Evolutionary conservation across 1,140 invertebrate genomes (phyloP).

Genomic region (Drosophila asahinai): DNA sequence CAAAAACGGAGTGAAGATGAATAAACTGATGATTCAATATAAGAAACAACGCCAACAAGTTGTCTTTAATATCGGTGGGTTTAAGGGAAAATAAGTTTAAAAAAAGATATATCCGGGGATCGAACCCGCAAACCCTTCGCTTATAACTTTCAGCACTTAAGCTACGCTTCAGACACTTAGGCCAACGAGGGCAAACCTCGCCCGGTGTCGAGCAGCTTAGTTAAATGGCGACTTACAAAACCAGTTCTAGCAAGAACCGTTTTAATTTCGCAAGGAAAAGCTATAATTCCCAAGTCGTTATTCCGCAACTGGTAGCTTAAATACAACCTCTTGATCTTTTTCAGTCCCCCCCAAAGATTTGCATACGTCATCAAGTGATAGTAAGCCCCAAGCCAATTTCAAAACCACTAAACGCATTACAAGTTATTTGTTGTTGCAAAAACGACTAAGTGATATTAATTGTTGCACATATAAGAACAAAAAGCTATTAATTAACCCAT

Average conservation of each 20-base stretch:
- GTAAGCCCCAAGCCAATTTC: background rate
- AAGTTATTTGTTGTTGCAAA: background rate
- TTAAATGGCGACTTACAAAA: too few relatives aligned
- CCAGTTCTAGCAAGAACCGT: background rate
- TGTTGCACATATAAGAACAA: background rate
- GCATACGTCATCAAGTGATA: background rate
- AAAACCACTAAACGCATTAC: background rate
- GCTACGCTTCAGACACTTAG: background rate
- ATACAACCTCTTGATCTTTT: background rate
- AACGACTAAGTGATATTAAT: background rate
- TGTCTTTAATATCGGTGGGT: background rate
- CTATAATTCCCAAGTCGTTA: constrained; percentile 3
- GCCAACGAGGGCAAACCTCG: background rate
- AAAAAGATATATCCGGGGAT: background rate
- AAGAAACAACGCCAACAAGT: constrained; percentile 31
- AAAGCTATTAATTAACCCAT: background rate
- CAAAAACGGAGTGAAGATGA: constrained; percentile 67
- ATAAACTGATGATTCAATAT: constrained; percentile 56
- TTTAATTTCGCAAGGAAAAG: background rate
- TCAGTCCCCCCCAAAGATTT: background rate
- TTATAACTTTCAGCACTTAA: background rate
- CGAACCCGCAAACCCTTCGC: background rate
- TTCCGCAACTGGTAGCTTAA: background rate
- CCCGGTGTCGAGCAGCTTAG: too few relatives aligned
- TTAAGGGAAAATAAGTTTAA: background rate